These are phyloP conservation scores for Microchirus variegatus DNA, from an alignment of 2,797 vertebrate genomes.

Conservation along the genomic window DNA sequence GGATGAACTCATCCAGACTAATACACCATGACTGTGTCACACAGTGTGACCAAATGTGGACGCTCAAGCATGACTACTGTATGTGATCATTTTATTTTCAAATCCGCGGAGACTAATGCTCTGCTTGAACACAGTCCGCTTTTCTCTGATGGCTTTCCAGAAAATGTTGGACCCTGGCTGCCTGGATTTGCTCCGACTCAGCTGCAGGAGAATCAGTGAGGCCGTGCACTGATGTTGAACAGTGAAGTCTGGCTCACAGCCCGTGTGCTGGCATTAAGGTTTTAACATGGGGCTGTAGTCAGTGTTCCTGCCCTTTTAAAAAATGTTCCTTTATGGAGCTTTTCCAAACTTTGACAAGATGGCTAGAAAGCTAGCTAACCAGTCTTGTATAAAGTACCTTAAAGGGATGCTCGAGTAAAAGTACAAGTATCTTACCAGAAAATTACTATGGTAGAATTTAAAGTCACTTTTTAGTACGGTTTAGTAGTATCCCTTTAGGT, in stretches of 20 bases:
- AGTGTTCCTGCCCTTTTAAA: background rate
- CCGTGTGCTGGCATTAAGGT: background rate
- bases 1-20: conserved; percentile 26
- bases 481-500: too few relatives aligned
- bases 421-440: too few relatives aligned
- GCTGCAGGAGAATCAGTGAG: background rate
- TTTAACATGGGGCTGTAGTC: background rate
- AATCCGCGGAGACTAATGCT: background rate
- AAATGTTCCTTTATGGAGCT: too few relatives aligned
- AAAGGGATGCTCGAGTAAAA: too few relatives aligned
- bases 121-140: too few relatives aligned
- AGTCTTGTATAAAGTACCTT: too few relatives aligned
- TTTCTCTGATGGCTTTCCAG: conserved; percentile 1
- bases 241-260: background rate
- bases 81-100: background rate
- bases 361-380: too few relatives aligned
- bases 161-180: background rate
- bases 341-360: too few relatives aligned
- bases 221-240: background rate
- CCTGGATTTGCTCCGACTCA: background rate
- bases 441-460: too few relatives aligned
- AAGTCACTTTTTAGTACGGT: too few relatives aligned
- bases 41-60: conserved; percentile 2
- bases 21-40: conserved; percentile 23
- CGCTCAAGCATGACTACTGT: background rate